These are phyloP conservation scores for Coryphaenoides rupestris DNA, from an alignment of 2,113 vertebrate genomes.

Conservation along the genomic window DNA sequence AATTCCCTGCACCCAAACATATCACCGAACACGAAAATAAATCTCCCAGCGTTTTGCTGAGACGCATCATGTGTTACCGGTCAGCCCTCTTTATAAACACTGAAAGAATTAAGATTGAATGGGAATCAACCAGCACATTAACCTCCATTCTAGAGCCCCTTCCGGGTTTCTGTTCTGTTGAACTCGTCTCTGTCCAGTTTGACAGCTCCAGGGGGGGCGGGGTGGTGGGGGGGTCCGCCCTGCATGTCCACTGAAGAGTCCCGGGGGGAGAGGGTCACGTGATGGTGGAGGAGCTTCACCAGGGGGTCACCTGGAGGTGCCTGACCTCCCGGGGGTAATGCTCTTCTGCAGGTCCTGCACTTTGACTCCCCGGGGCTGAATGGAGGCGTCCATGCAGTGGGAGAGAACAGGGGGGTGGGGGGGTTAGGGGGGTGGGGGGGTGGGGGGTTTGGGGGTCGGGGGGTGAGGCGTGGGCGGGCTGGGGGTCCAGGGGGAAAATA, in stretches of 20 bases:
- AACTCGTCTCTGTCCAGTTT: slow-evolving; percentile 17
- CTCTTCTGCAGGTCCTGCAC: slow-evolving; percentile 52
- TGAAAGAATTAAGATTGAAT: too few species aligned
- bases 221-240: slow-evolving; percentile 38
- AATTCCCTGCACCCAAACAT: too few species aligned
- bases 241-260: slow-evolving; percentile 49
- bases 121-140: too few species aligned
- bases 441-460: slow-evolving; percentile 7
- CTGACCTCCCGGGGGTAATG: slow-evolving; percentile 63
- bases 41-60: too few species aligned
- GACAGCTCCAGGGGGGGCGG: slow-evolving; percentile 22
- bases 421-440: slow-evolving; percentile 22
- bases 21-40: too few species aligned
- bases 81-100: too few species aligned
- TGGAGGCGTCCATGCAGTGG: slow-evolving; percentile 72
- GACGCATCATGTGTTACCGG: too few species aligned
- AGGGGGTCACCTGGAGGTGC: slow-evolving; percentile 64
- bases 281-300: slow-evolving; percentile 23
- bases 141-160: background rate
- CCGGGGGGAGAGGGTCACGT: slow-evolving; percentile 11
- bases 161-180: background rate
- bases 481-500: slow-evolving; percentile 42
- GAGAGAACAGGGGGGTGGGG: slow-evolving; percentile 59
- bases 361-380: slow-evolving; percentile 64
- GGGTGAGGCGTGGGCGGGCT: slow-evolving; percentile 58